phyloP scores from a whole-genome alignment of 2,797 vertebrate species.

The Lemur catta region DNA sequence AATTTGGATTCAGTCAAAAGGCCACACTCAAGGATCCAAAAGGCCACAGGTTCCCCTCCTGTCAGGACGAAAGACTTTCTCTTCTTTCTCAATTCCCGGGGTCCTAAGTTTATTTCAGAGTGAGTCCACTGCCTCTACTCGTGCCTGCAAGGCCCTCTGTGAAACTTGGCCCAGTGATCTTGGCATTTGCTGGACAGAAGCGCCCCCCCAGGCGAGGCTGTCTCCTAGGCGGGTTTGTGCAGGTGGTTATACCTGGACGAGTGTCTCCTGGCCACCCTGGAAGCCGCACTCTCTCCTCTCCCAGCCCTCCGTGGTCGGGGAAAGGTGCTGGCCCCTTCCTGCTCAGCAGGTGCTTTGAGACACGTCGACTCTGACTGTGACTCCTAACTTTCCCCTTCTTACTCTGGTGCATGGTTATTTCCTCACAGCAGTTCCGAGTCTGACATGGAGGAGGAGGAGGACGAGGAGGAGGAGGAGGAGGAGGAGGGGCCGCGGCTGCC shows the following conservation, averaged over 20 bases:
- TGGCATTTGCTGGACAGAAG: not conserved
- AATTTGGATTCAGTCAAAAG: not conserved
- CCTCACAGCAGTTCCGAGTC: conserved; percentile 94
- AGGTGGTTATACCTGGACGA: rapidly evolving
- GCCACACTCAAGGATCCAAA: not conserved
- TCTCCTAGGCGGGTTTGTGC: rapidly evolving
- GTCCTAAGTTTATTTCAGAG: not conserved
- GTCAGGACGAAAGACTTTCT: not conserved
- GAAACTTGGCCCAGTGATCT: not conserved
- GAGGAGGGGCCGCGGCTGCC: conserved; percentile 86
- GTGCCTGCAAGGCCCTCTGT: not conserved
- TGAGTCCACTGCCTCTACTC: no score
- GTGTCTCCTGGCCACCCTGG: not conserved
- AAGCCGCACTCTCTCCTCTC: no score
- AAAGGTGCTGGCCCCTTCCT: not conserved
- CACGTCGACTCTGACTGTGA: not conserved
- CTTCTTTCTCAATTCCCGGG: not conserved
- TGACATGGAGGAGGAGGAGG: conserved; percentile 84
- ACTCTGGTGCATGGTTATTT: not conserved
- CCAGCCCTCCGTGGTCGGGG: not conserved
- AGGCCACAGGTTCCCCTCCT: not conserved
- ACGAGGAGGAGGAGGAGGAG: conserved; percentile 91
- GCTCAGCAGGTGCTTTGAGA: not conserved
- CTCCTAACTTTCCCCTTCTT: not conserved
- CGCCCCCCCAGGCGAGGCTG: no score